Percentiles rank a stretch among this genome's conserved stretches.
phyloP scores from a whole-genome alignment of 2,888 invertebrate genomes.

The Opisthograptis luteolata region DNA sequence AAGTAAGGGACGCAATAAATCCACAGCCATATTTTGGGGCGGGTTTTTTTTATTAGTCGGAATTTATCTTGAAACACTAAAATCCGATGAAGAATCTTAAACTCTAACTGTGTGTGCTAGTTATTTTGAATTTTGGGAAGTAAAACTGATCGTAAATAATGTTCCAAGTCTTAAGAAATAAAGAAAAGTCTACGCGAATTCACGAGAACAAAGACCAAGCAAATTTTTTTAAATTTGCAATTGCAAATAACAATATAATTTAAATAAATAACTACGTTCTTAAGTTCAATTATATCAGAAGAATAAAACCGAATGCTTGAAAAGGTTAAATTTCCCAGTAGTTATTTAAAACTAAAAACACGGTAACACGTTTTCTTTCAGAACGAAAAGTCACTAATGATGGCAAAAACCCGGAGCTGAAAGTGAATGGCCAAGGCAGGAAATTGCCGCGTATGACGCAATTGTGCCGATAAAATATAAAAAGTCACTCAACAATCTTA shows the following conservation, averaged over 20 bases:
- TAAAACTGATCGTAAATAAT: no score
- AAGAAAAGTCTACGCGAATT: no score
- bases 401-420: constrained; percentile 18
- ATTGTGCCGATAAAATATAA: constrained; percentile 24
- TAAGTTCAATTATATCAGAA: no score
- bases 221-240: no score
- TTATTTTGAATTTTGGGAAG: no score
- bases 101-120: no score
- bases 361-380: constrained; percentile 13
- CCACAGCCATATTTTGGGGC: background rate
- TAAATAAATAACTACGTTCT: no score
- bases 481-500: constrained; percentile 22
- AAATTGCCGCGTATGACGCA: constrained; percentile 28
- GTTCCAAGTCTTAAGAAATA: no score
- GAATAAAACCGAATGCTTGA: no score
- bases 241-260: no score
- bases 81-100: no score
- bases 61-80: background rate
- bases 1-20: constrained; percentile 10
- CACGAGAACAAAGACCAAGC: no score
- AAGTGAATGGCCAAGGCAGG: constrained; percentile 22
- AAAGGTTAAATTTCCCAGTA: constrained; percentile 3
- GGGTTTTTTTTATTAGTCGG: background rate
- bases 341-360: constrained; percentile 2
- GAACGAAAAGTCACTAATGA: constrained; percentile 13